Percentiles rank a stretch among this genome's conserved stretches.
phyloP scores from a whole-genome alignment of 2,797 vertebrate genomes.

The Mormyrus hasselquistii region DNA sequence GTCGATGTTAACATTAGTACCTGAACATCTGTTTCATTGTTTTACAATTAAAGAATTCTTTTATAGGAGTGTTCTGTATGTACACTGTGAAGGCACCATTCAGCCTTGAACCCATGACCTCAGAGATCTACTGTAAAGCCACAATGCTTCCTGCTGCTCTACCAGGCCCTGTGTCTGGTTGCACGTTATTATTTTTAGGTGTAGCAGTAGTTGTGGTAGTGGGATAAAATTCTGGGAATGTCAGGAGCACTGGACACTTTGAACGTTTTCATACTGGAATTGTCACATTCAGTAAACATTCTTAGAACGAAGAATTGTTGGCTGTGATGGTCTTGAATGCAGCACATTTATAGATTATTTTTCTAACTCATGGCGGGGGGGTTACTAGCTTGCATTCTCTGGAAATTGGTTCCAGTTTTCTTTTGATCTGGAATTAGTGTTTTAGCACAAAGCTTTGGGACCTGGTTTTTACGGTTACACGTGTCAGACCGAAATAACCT shows the following conservation, averaged over 20 bases:
- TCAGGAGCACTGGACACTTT: neutral
- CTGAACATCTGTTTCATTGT: neutral
- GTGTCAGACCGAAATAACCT: neutral
- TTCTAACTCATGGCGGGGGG: neutral
- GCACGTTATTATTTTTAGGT: neutral
- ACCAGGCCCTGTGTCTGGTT: neutral
- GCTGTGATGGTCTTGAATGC: neutral
- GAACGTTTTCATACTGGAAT: neutral
- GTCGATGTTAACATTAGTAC: neutral
- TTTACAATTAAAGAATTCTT: neutral
- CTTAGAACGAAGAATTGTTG: neutral
- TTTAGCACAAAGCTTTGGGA: neutral
- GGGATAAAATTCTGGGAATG: neutral
- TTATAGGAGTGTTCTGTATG: neutral
- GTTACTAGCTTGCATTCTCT: neutral
- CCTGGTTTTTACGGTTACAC: neutral
- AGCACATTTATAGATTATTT: neutral
- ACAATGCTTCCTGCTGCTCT: neutral
- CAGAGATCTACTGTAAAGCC: neutral
- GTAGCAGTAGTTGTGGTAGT: neutral
- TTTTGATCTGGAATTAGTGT: neutral
- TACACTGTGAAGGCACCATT: neutral
- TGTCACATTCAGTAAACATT: neutral
- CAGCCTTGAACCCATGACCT: neutral
- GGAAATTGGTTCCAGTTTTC: neutral